phyloP scores from a whole-genome alignment of 2,113 vertebrate genomes.

The Ammodytes dubius region DNA sequence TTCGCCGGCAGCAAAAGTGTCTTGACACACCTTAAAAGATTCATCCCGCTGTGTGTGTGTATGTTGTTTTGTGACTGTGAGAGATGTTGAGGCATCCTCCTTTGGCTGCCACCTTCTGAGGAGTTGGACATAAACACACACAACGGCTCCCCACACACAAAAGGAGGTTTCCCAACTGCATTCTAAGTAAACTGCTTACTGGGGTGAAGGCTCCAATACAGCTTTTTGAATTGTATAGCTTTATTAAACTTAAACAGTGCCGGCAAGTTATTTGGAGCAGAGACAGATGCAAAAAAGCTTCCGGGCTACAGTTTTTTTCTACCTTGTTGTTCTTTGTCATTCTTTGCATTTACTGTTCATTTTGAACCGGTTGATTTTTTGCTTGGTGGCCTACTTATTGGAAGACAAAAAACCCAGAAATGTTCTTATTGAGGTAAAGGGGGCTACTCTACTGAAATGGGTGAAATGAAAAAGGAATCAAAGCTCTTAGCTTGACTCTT shows the following conservation, averaged over 20 bases:
- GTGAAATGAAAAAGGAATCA: no score
- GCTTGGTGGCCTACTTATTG: no score
- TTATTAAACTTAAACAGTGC: neutral
- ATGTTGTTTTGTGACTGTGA: conserved; percentile 31
- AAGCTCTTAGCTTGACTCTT: neutral
- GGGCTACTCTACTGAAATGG: neutral
- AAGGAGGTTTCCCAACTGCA: neutral
- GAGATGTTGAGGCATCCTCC: conserved; percentile 35
- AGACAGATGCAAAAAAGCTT: neutral
- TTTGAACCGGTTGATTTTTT: neutral
- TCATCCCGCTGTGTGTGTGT: conserved; percentile 20
- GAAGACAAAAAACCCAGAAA: neutral
- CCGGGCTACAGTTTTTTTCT: neutral
- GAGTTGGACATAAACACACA: neutral
- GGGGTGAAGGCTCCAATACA: neutral
- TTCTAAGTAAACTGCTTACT: neutral
- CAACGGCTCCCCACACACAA: neutral
- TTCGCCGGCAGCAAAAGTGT: conserved; percentile 46
- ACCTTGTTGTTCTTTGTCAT: neutral
- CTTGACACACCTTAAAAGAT: conserved; percentile 61
- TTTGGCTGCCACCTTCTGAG: conserved; percentile 1
- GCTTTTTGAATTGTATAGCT: neutral
- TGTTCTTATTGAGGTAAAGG: neutral
- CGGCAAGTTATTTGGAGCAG: no score
- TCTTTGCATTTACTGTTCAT: neutral